Conservation (phyloP, 2,797 vertebrate genomes). For the Clarias platycephalus region DNA sequence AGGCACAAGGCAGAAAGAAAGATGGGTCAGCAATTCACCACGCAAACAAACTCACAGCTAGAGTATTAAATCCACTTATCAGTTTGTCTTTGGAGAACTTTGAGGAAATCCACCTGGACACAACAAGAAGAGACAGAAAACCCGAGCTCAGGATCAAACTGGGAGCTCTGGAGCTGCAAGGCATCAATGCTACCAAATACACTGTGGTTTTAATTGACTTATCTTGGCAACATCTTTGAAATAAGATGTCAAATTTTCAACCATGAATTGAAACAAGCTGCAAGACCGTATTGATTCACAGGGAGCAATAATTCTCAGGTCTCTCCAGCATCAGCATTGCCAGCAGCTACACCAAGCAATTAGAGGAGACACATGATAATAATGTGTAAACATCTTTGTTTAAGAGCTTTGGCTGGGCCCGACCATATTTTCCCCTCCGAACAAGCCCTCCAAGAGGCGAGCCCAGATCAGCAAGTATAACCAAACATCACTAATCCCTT, state of each 20-base stretch:
- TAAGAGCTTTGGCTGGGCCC: constrained; percentile 61
- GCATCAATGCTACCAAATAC: background rate
- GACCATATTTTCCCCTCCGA: constrained; percentile 57
- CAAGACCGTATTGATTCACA: background rate
- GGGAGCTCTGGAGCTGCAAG: background rate
- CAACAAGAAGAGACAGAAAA: background rate
- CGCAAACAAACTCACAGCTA: background rate
- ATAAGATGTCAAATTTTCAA: constrained; percentile 1
- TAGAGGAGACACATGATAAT: constrained; percentile 49
- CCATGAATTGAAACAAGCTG: background rate
- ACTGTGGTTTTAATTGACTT: background rate
- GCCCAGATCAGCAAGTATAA: constrained; percentile 70
- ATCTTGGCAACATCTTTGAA: background rate
- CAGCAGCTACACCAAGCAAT: constrained; percentile 32
- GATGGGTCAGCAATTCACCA: background rate
- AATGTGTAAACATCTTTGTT: constrained; percentile 70
- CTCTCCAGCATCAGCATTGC: constrained; percentile 10
- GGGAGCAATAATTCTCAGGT: constrained; percentile 13
- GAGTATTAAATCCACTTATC: background rate
- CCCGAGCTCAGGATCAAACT: background rate
- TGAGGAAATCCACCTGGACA: background rate
- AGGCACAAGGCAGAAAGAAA: background rate
- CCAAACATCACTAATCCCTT: constrained; percentile 75
- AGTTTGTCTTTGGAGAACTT: background rate
- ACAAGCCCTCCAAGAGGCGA: constrained; percentile 64